A percentile compares a stretch with the other conserved stretches of the same genome.
These are phyloP conservation scores for Cossypha heuglini DNA, from an alignment of 2,797 vertebrate genomes.

Conservation along the genomic window DNA sequence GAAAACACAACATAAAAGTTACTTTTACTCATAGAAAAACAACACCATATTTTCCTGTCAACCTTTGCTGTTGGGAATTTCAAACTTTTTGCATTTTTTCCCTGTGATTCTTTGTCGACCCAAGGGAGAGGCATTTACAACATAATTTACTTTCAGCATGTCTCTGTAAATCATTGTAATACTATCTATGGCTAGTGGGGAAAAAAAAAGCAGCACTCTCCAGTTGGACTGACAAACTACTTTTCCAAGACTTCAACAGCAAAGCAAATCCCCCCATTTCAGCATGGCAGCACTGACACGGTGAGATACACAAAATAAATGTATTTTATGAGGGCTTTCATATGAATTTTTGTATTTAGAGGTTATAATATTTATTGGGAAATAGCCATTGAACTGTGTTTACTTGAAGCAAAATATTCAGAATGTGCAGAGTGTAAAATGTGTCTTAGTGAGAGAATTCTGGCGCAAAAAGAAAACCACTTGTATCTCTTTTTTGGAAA, in stretches of 20 bases:
- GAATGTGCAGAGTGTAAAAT: accelerated
- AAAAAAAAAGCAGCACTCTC: background rate
- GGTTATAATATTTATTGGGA: background rate
- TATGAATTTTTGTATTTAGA: background rate
- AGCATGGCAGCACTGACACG: background rate
- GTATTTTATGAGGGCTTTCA: background rate
- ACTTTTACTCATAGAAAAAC: slow-evolving; percentile 83
- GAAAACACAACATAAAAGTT: slow-evolving; percentile 83
- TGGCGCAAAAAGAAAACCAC: background rate
- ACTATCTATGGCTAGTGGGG: slow-evolving; percentile 71
- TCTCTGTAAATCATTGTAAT: slow-evolving; percentile 85
- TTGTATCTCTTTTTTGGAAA: background rate
- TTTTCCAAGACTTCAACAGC: slow-evolving; percentile 41
- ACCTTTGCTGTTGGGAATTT: slow-evolving; percentile 84
- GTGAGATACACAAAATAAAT: background rate
- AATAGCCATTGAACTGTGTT: background rate
- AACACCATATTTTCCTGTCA: slow-evolving; percentile 85
- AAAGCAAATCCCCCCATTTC: background rate
- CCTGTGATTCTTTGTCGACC: slow-evolving; percentile 81
- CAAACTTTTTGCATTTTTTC: slow-evolving; percentile 83
- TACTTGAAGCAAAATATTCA: background rate
- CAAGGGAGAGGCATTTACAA: slow-evolving; percentile 82
- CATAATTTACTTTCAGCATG: slow-evolving; percentile 84
- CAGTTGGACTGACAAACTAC: slow-evolving; percentile 52
- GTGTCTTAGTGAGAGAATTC: background rate